Base-by-base conservation (phyloP, 1,140 invertebrate species). In the Conus betulinus region DNA sequence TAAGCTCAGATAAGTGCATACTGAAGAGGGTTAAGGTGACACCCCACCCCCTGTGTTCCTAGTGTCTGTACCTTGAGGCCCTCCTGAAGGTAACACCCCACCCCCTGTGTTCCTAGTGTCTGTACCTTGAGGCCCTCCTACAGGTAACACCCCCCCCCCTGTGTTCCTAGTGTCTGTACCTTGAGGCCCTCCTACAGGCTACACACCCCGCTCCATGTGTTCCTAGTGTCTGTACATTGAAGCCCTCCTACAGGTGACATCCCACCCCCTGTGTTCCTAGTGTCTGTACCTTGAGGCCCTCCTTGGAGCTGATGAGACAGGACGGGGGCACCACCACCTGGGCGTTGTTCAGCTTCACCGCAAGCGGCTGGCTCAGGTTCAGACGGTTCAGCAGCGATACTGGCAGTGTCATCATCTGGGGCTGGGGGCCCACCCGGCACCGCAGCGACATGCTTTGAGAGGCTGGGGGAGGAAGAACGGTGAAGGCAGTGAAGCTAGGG, bases 341-440 rank as follows among this genome's bases (percentile, higher is more conserved):
- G 74, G 90, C 89, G 82, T 93, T 93, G 88, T 94, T 94, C 74
- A 94, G 92, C 85, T 93, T 93, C 53, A 94, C 79, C 8, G 93
- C 92, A 55, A 94, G 85, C 57, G 94, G 92, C 87, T 93, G 91
- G 52, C 85, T 89, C 23, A 93, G 87, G 87, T 93, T 93, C 51
- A 94, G 88, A 53, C 91, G 90, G 82, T 91, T 93, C n/a, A 91
- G 87, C 27, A 94, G 91, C n/a, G 91, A 91, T 23, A 88, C 87
- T 8, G 93, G 93, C 20, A 94, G 87, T 20, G 93, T 94, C 17
- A 94, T 88, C 67, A 94, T 60, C 87, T 94, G 93, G 89, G 88
- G 86, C 87, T 91, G 79, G 63, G 87, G 7, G 5, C n/a, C n/a
- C 5, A 13, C 74, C 53, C 1, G 23, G 4, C 79, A 71, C 67